These are phyloP conservation scores for Psylliodes chrysocephalus DNA, from an alignment of 2,888 invertebrate species.

Conservation along the genomic window DNA sequence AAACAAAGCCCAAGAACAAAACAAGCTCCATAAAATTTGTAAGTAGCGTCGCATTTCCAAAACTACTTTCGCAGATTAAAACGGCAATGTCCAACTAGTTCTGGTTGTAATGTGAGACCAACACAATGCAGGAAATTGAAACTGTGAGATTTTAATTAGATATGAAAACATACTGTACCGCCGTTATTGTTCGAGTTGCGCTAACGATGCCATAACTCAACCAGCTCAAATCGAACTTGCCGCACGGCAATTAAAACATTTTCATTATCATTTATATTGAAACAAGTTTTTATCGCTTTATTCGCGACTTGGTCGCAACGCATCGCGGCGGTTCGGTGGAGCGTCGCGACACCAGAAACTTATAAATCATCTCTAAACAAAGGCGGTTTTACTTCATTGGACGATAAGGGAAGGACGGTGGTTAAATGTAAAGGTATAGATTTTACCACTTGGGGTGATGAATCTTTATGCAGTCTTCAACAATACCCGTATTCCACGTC, in stretches of 20 bases:
- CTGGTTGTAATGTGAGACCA: constrained; percentile 4
- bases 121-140: constrained; percentile 53
- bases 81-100: constrained; percentile 15
- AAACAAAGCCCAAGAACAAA: too few relatives aligned
- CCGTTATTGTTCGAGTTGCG: constrained; percentile 48
- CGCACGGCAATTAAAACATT: constrained; percentile 46
- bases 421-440: neutral
- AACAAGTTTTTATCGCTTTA: constrained; percentile 32
- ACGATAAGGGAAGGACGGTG: neutral
- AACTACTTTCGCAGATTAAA: constrained; percentile 22
- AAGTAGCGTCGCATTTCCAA: neutral
- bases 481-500: too few relatives aligned
- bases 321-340: neutral
- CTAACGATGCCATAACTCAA: constrained; percentile 50
- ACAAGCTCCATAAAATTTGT: neutral
- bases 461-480: too few relatives aligned
- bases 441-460: too few relatives aligned
- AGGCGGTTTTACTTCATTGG: neutral
- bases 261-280: constrained; percentile 47
- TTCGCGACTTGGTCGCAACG: neutral
- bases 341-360: constrained; percentile 10
- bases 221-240: constrained; percentile 46
- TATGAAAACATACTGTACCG: constrained; percentile 46
- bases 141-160: constrained; percentile 56
- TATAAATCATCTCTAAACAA: neutral